Conservation (phyloP, 1,140 invertebrate species). For the Macrotrachela quadricornifera region DNA sequence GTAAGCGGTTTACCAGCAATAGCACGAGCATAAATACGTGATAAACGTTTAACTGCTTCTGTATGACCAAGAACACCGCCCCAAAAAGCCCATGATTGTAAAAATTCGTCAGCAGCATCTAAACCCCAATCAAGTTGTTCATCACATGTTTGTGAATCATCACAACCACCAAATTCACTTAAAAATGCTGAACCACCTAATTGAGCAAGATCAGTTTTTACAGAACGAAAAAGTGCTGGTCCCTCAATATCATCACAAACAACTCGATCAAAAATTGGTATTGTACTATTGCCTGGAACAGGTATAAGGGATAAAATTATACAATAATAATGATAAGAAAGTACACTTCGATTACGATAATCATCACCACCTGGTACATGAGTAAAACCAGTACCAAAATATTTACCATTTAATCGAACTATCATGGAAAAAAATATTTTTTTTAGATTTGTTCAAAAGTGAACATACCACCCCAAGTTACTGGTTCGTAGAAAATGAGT, state of each 20-base stretch:
- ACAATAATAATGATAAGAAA: slow-evolving; percentile 10
- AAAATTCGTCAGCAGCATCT: slow-evolving; percentile 10
- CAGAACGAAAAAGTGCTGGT: slow-evolving; percentile 9
- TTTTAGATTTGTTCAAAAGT: too few species aligned
- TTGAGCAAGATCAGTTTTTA: slow-evolving; percentile 6
- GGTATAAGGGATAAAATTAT: slow-evolving; percentile 6
- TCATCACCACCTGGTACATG: neutral
- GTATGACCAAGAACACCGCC: slow-evolving; percentile 5
- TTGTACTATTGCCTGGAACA: neutral
- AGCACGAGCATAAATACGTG: too few species aligned
- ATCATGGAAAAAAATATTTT: neutral
- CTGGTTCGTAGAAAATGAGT: slow-evolving; percentile 16
- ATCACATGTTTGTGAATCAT: slow-evolving; percentile 5
- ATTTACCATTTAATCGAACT: slow-evolving; percentile 10
- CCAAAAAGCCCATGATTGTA: slow-evolving; percentile 18
- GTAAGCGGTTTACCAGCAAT: too few species aligned
- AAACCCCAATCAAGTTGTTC: neutral
- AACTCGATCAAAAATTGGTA: neutral
- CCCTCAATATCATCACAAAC: slow-evolving; percentile 1
- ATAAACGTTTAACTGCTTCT: too few species aligned
- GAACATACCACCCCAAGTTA: slow-evolving; percentile 13
- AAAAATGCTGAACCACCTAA: slow-evolving; percentile 13
- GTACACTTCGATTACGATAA: neutral
- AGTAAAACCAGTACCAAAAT: slow-evolving; percentile 8
- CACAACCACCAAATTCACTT: slow-evolving; percentile 16